These are phyloP conservation scores for Metellina segmentata DNA, from an alignment of 2,888 invertebrate genomes.

Conservation along the genomic window DNA sequence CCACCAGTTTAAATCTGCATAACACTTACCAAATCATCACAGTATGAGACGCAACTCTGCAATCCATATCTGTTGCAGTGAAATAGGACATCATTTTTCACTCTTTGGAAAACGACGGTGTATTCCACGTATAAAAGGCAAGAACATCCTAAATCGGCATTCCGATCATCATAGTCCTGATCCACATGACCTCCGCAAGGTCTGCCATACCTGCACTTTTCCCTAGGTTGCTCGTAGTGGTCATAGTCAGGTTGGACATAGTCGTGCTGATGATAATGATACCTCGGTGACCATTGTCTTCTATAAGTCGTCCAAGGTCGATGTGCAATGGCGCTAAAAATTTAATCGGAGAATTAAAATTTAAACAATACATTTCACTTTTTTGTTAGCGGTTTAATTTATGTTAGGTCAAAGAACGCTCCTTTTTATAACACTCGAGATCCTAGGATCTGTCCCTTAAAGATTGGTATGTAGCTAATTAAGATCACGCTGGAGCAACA, in stretches of 20 bases:
- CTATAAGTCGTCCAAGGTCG: background rate
- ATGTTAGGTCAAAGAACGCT: no score
- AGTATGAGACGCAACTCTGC: constrained; percentile 18
- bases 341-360: no score
- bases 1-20: no score
- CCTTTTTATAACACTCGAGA: no score
- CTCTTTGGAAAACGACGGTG: constrained; percentile 28
- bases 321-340: background rate
- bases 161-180: background rate
- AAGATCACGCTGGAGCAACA: no score
- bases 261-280: background rate
- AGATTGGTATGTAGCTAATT: no score
- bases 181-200: constrained; percentile 13
- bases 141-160: constrained; percentile 11
- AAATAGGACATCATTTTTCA: background rate
- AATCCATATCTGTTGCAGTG: constrained; percentile 35
- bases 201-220: background rate
- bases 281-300: background rate
- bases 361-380: no score
- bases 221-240: background rate
- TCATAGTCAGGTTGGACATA: background rate
- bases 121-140: constrained; percentile 35
- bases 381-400: no score
- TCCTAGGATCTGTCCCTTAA: no score
- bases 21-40: constrained; percentile 47